A percentile compares a stretch with the other conserved stretches of the same genome.
These are phyloP conservation scores for Drosophila putrida DNA, from an alignment of 2,888 invertebrate species.

Conservation along the genomic window DNA sequence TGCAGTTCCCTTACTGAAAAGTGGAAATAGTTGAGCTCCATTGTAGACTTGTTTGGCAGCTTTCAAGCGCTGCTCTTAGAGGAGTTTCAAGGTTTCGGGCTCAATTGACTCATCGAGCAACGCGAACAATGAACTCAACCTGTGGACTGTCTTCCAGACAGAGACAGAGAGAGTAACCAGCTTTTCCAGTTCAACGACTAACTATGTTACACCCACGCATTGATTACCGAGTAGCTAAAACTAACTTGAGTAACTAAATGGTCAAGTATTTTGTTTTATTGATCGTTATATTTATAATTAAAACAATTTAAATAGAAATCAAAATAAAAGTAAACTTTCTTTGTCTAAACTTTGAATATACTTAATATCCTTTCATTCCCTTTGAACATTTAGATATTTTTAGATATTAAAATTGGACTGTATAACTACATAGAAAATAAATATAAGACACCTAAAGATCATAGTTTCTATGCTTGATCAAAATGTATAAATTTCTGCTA, in stretches of 20 bases:
- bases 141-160: constrained; percentile 17
- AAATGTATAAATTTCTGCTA: too few species aligned
- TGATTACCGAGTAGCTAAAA: constrained; percentile 1
- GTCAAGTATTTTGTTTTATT: too few species aligned
- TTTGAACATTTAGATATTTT: too few species aligned
- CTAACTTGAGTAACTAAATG: neutral
- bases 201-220: constrained; percentile 45
- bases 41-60: constrained; percentile 42
- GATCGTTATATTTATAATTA: too few species aligned
- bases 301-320: too few species aligned
- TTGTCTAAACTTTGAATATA: too few species aligned
- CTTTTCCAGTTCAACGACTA: constrained; percentile 43
- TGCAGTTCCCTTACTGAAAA: neutral
- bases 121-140: constrained; percentile 66
- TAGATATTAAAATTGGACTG: too few species aligned
- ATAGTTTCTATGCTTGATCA: too few species aligned
- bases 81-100: constrained; percentile 41
- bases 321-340: too few species aligned
- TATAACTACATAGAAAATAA: too few species aligned
- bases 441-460: too few species aligned
- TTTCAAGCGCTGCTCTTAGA: constrained; percentile 17
- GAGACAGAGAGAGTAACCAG: constrained; percentile 29
- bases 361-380: too few species aligned
- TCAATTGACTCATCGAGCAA: constrained; percentile 35
- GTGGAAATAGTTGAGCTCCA: neutral